Conservation (phyloP, 2,888 invertebrate genomes). For the Cabera pusaria region DNA sequence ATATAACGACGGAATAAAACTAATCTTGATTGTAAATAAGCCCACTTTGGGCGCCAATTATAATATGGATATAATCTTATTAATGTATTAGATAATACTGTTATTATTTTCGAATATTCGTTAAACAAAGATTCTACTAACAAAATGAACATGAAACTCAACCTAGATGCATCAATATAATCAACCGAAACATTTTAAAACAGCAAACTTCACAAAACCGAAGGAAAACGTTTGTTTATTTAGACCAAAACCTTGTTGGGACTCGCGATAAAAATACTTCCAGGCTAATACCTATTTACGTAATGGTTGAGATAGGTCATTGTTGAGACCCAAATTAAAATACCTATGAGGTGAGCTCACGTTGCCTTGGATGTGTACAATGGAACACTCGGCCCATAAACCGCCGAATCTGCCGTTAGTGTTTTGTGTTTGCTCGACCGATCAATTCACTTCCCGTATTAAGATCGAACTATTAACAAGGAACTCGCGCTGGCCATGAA, state of each 20-base stretch:
- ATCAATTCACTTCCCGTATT: no score
- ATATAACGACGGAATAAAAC: no score
- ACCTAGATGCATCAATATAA: no score
- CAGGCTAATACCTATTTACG: slow-evolving; percentile 31
- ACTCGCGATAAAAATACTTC: slow-evolving; percentile 29
- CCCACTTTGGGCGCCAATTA: no score
- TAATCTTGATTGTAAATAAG: not conserved
- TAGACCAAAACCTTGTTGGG: slow-evolving; percentile 21
- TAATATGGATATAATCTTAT: no score
- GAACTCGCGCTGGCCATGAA: no score
- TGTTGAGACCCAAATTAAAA: slow-evolving; percentile 34
- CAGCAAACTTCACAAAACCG: slow-evolving; percentile 1
- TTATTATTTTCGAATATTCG: no score
- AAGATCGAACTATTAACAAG: no score
- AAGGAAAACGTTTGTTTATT: slow-evolving; percentile 8
- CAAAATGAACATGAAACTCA: no score
- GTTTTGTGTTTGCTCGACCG: no score
- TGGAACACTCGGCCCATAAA: slow-evolving; percentile 13
- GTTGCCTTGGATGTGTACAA: slow-evolving; percentile 7
- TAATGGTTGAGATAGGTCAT: slow-evolving; percentile 37
- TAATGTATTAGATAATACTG: no score
- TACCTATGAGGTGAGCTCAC: slow-evolving; percentile 32
- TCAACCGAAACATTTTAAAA: not conserved
- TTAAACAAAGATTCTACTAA: no score
- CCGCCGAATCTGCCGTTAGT: slow-evolving; percentile 6